phyloP scores from a whole-genome alignment of 1,140 invertebrate genomes.

The Lepidurus couesii region DNA sequence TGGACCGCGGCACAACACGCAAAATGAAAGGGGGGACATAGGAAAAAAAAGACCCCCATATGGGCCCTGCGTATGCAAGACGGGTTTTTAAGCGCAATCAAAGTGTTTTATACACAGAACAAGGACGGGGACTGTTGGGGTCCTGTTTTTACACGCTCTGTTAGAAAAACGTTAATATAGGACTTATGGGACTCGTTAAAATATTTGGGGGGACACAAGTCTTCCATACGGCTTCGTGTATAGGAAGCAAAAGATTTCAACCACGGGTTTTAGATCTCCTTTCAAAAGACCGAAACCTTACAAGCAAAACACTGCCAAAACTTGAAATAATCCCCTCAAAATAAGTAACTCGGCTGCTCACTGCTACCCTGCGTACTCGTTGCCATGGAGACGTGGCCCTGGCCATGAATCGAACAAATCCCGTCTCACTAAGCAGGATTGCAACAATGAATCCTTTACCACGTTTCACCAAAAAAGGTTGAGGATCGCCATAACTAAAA shows the following conservation, averaged over 20 bases:
- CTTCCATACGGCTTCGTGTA: not conserved
- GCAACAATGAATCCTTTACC: not conserved
- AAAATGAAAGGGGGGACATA: not conserved
- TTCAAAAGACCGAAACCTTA: not conserved
- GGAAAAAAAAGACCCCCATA: not conserved
- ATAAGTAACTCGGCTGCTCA: not conserved
- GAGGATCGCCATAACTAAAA: no score
- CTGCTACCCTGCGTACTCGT: not conserved
- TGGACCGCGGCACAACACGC: not conserved
- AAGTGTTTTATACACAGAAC: constrained; percentile 5
- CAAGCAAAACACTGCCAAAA: not conserved
- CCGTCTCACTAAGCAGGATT: not conserved
- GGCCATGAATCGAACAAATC: not conserved
- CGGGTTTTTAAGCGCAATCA: not conserved
- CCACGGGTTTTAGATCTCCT: constrained; percentile 1
- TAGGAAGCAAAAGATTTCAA: not conserved
- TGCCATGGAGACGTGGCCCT: not conserved
- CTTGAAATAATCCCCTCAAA: not conserved
- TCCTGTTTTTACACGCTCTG: not conserved
- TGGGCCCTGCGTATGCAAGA: not conserved
- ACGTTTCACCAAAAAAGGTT: no score
- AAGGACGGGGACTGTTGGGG: not conserved
- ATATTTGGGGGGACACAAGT: not conserved
- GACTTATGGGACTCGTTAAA: constrained; percentile 1
- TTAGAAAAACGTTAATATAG: not conserved